These are phyloP conservation scores for Crematogaster levior DNA, from an alignment of 2,888 invertebrate genomes.

Conservation along the genomic window DNA sequence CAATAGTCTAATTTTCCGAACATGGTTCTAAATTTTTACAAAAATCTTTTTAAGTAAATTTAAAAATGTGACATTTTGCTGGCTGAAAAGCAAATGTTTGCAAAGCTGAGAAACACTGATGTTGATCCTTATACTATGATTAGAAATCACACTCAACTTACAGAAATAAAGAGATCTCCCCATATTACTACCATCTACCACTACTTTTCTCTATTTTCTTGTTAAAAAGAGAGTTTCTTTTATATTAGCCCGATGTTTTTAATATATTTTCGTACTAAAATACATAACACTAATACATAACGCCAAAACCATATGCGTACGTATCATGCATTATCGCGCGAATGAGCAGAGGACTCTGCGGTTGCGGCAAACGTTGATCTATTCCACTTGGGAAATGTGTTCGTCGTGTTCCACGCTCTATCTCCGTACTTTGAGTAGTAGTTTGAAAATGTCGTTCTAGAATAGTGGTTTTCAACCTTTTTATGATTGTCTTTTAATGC, in stretches of 20 bases:
- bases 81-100: no score
- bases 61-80: no score
- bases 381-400: constrained; percentile 17
- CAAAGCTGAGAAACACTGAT: no score
- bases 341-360: constrained; percentile 9
- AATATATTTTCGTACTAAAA: neutral
- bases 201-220: no score
- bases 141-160: no score
- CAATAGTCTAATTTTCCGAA: no score
- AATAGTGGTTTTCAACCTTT: constrained; percentile 16
- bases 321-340: constrained; percentile 8
- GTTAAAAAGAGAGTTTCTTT: neutral
- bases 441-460: neutral
- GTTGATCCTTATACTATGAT: no score
- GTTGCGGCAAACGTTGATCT: constrained; percentile 25
- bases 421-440: constrained; percentile 12
- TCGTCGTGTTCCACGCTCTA: neutral
- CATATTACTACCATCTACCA: no score
- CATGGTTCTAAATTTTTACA: no score
- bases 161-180: neutral
- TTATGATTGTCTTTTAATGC: neutral
- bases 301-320: neutral
- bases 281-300: neutral
- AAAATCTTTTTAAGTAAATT: no score
- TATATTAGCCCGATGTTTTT: neutral